Conservation (phyloP, 2,797 vertebrate genomes). For the Premnoplex brunnescens region DNA sequence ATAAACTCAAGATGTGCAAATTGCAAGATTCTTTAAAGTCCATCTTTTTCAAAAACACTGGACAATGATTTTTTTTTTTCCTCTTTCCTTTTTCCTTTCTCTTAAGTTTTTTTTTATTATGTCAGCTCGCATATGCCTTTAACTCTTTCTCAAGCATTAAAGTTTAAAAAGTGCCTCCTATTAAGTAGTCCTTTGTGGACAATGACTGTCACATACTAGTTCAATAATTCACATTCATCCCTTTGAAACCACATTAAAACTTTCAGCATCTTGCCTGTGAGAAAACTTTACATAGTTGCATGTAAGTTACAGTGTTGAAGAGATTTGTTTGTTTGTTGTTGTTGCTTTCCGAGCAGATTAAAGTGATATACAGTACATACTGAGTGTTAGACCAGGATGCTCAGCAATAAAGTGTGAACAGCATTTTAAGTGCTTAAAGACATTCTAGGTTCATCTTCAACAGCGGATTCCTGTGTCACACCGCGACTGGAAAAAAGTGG, state of each 20-base stretch:
- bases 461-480: constrained; percentile 77
- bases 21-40: constrained; percentile 97
- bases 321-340: constrained; percentile 70
- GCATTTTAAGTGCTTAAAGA: constrained; percentile 84
- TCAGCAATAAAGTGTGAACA: constrained; percentile 85
- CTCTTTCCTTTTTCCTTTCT: constrained; percentile 75
- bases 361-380: constrained; percentile 93
- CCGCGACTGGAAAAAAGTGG: constrained; percentile 79
- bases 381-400: constrained; percentile 86
- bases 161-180: constrained; percentile 83
- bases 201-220: constrained; percentile 79
- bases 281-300: constrained; percentile 78
- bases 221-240: constrained; percentile 84
- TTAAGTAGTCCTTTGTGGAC: constrained; percentile 81
- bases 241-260: constrained; percentile 84
- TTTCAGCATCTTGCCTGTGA: constrained; percentile 77
- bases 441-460: constrained; percentile 77
- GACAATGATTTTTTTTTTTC: constrained; percentile 83
- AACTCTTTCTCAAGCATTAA: constrained; percentile 79
- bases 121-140: constrained; percentile 80
- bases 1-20: constrained; percentile 98
- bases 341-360: constrained; percentile 76
- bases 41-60: constrained; percentile 91
- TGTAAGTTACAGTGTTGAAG: constrained; percentile 88
- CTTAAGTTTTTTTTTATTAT: constrained; percentile 64